Evolutionary conservation across 2,888 invertebrate species (phyloP).

Genomic region (Zelleria hepariella): DNA sequence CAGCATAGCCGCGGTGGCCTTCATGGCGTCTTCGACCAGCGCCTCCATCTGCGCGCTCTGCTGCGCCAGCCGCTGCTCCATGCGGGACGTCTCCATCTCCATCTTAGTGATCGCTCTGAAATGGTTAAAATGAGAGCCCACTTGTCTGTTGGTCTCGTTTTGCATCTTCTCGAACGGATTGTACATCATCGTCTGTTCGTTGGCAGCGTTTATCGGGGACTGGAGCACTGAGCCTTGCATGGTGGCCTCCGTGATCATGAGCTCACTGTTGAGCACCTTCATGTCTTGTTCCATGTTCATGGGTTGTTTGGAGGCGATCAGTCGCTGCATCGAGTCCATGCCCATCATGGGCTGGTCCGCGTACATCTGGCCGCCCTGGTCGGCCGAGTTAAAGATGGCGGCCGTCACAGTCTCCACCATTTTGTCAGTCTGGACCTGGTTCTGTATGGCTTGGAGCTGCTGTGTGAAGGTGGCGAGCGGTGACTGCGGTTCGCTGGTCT

Average conservation of each 20-base stretch:
- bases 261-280: conserved; percentile 42
- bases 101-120: conserved; percentile 52
- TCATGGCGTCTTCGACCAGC: conserved; percentile 61
- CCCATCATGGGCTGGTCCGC: conserved; percentile 30
- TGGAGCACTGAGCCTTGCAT: not conserved
- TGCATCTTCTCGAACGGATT: conserved; percentile 25
- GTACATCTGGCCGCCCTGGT: conserved; percentile 46
- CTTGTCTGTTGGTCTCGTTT: conserved; percentile 18
- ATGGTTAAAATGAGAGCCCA: conserved; percentile 45
- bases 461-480: conserved; percentile 55
- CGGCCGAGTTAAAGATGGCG: conserved; percentile 61
- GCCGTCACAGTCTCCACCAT: conserved; percentile 67
- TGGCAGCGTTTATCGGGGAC: not conserved
- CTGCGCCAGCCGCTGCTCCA: conserved; percentile 45
- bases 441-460: conserved; percentile 61
- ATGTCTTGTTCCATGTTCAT: conserved; percentile 31
- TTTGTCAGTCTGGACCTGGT: conserved; percentile 65
- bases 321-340: conserved; percentile 42
- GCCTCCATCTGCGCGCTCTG: conserved; percentile 64
- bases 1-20: conserved; percentile 55
- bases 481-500: conserved; percentile 44
- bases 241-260: conserved; percentile 32
- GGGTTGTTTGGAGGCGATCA: conserved; percentile 32
- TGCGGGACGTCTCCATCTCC: conserved; percentile 43
- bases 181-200: conserved; percentile 23